Evolutionary conservation across 37 sponge, comb jelly and placozoan genomes (phyloP), one percentile per base, ranked within the genome.

Genomic region (Chondrilla cf. caribensis): DNA sequence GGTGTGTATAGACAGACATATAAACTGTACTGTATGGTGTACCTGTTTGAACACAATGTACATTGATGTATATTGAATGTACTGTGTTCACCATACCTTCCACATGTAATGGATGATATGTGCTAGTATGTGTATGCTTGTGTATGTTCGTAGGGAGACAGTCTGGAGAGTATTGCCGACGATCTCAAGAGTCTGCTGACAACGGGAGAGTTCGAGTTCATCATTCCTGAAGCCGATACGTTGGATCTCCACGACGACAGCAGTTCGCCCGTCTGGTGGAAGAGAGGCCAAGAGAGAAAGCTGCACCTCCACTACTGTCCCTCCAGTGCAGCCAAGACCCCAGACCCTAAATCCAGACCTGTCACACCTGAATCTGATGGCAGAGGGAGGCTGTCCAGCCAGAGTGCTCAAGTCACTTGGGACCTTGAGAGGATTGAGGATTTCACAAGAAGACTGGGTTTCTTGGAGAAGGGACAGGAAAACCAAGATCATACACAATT

Each of bases 361-460:
- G n/a, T n/a, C n/a, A 55, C 57, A 55, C 57, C 57, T 55, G 57
- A 11, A 17, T 3, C 70, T 35, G 35, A 68, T 35, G 70, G 70
- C 7, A 3, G 70, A 3, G 70, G 32, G 33, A 37, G 32, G 6
- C 35, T 2, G 7, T 31, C 70, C 37, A 33, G 32, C 18, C 35
- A 33, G 6, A 37, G 19, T 28, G 37, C 70, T 68, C 32, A 33
- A 37, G 24, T 9, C 31, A 38, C 19, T 15, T 87, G 89, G 95
- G 86, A 81, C 44, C 71, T 54, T 2, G 91, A 90, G 58, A 88
- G 87, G 75, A 87, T 95, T 58, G 79, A 82, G 36, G 96, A 95
- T 68, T 95, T 95, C 83, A 93, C 93, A 36, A 84, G 93, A 54
- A 93, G 90, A 60, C 79, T 95, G 28, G 96, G 96, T 35, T 92